phyloP scores from a whole-genome alignment of 2,113 vertebrate species.

The Martes martes region DNA sequence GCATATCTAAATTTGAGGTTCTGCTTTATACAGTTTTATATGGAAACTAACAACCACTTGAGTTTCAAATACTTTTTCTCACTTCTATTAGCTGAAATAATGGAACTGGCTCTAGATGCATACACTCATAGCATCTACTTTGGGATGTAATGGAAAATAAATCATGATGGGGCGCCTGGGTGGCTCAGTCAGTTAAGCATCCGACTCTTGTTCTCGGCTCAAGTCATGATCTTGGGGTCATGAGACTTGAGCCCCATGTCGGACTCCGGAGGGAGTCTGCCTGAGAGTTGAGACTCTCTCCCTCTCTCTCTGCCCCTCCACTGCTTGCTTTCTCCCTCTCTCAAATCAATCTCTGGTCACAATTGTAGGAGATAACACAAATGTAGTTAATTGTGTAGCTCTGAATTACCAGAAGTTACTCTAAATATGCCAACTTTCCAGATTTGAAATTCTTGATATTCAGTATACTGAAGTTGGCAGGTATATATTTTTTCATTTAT shows the following conservation, averaged over 20 bases:
- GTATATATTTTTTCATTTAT: not conserved
- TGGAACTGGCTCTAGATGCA: not conserved
- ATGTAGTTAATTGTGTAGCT: not conserved
- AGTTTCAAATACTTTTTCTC: not conserved
- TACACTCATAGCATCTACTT: not conserved
- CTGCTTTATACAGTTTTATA: not conserved
- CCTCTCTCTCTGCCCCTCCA: not conserved
- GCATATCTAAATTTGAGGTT: conserved; percentile 8
- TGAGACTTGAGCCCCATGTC: not conserved
- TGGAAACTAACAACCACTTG: not conserved
- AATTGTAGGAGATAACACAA: not conserved
- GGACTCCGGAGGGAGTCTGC: not conserved
- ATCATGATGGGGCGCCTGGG: not conserved
- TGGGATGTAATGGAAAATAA: not conserved
- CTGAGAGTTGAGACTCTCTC: not conserved
- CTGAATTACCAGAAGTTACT: not conserved
- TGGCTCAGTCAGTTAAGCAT: not conserved
- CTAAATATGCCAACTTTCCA: not conserved
- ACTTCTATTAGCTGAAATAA: not conserved
- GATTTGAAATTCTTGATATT: not conserved
- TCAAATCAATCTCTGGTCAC: not conserved
- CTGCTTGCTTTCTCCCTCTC: not conserved
- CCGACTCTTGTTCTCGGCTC: not conserved
- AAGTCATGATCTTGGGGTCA: not conserved
- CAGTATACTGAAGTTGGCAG: not conserved